These are phyloP conservation scores for Chaunax sp. DNA, from an alignment of 2,797 vertebrate species.

Conservation along the genomic window DNA sequence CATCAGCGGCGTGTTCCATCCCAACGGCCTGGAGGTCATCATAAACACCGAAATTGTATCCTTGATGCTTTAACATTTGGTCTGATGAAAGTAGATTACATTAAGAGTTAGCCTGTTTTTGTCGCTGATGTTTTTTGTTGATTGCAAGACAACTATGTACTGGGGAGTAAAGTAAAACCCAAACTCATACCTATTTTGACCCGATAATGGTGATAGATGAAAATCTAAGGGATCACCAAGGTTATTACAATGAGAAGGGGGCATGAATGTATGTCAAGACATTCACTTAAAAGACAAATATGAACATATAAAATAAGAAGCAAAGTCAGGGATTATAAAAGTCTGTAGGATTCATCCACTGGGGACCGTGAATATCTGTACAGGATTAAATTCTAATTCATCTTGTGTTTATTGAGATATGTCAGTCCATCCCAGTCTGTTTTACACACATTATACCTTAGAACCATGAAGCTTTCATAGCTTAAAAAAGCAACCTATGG, in stretches of 20 bases:
- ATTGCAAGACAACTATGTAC: not conserved
- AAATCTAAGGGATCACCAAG: too few species aligned
- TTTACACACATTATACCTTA: not conserved
- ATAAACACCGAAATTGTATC: constrained; percentile 99
- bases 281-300: too few species aligned
- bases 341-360: too few species aligned
- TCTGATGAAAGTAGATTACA: too few species aligned
- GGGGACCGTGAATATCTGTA: too few species aligned
- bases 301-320: too few species aligned
- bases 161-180: not conserved
- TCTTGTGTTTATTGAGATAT: not conserved
- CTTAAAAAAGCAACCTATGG: not conserved
- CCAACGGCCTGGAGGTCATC: constrained; percentile 96
- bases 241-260: too few species aligned
- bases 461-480: not conserved
- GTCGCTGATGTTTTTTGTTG: not conserved
- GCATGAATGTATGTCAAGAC: too few species aligned
- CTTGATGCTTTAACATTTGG: constrained; percentile 66
- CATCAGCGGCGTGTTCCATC: constrained; percentile 99
- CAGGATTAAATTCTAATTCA: not conserved
- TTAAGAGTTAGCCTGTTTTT: not conserved
- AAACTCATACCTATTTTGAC: not conserved
- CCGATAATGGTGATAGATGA: too few species aligned
- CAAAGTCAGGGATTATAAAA: not conserved
- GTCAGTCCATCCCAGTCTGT: not conserved